Conservation (phyloP, 1,140 invertebrate genomes). For the Caerostris darwini region DNA sequence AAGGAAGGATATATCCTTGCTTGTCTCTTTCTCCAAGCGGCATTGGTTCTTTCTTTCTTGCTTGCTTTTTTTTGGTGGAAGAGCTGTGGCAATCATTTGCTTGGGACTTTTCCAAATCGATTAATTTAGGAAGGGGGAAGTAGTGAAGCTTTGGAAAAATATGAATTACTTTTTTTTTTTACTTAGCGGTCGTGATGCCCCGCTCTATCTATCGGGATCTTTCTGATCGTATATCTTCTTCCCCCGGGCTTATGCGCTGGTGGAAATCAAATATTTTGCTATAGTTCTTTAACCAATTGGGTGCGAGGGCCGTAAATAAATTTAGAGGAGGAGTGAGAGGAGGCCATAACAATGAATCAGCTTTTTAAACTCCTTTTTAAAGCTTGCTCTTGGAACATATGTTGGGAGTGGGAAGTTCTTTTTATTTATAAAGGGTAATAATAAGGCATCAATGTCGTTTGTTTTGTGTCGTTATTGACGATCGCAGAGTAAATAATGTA, state of each 20-base stretch:
- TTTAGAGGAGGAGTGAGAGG: neutral
- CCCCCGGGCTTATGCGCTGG: neutral
- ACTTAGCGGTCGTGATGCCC: neutral
- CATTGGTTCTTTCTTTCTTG: neutral
- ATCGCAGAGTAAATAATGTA: neutral
- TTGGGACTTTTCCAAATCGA: constrained; percentile 3
- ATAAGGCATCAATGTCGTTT: neutral
- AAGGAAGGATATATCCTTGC: neutral
- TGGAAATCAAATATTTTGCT: neutral
- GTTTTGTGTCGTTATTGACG: neutral
- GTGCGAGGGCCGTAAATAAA: neutral
- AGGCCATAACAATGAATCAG: neutral
- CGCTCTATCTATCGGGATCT: too few species aligned
- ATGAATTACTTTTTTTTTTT: neutral
- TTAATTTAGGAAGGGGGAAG: neutral
- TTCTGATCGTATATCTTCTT: neutral
- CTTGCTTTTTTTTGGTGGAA: neutral
- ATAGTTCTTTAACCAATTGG: neutral
- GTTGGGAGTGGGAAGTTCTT: neutral
- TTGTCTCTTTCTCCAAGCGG: neutral
- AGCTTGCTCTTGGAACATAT: neutral
- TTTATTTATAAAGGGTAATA: neutral
- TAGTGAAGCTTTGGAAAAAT: neutral
- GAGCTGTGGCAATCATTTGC: neutral
- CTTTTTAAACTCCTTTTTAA: neutral